Conservation (phyloP, 2,113 vertebrate genomes). For the Lynx canadensis region DNA sequence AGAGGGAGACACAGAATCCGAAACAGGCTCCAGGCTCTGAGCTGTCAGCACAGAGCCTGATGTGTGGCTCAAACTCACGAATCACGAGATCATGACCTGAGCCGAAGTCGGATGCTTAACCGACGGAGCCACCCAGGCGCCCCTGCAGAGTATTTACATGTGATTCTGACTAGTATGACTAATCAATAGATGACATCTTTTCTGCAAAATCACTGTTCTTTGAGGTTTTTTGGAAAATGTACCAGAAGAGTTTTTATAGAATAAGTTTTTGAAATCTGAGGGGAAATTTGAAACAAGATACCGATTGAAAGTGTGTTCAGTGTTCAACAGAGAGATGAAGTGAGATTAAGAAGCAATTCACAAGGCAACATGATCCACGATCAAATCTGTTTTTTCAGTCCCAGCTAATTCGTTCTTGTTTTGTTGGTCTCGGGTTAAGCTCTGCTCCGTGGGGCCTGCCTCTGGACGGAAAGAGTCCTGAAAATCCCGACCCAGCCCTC, state of each 20-base stretch:
- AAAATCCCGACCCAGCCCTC: not conserved
- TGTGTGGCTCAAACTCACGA: rapidly evolving
- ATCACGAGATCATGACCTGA: too few species aligned
- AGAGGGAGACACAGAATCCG: too few species aligned
- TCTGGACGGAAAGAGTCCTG: not conserved
- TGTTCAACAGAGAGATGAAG: not conserved
- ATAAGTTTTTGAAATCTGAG: not conserved
- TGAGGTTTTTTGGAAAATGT: not conserved
- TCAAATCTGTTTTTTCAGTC: not conserved
- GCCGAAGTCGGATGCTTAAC: too few species aligned
- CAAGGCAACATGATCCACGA: not conserved
- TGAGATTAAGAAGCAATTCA: not conserved
- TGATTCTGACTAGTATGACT: not conserved
- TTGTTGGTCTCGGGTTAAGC: not conserved
- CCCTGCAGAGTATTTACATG: not conserved
- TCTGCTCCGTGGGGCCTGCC: not conserved
- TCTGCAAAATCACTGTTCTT: not conserved
- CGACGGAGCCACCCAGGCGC: too few species aligned
- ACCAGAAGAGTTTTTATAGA: not conserved
- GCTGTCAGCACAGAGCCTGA: too few species aligned
- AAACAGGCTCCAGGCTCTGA: too few species aligned
- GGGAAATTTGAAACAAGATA: not conserved
- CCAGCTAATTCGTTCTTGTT: not conserved
- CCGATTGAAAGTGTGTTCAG: not conserved
- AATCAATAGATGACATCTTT: not conserved